Conservation (phyloP, 2,888 invertebrate genomes). For the Sepiola atlantica region DNA sequence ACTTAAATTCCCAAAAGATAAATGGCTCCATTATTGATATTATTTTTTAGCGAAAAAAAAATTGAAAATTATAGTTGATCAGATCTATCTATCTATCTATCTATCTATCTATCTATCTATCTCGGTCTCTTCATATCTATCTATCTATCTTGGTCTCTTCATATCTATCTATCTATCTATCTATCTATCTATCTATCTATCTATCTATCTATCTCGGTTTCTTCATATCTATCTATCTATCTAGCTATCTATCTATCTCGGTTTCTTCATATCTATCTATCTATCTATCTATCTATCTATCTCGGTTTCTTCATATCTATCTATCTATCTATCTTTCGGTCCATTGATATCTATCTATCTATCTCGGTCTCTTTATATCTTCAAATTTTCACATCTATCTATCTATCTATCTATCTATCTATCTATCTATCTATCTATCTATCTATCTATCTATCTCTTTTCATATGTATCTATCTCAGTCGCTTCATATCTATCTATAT, state of each 20-base stretch:
- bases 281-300: neutral
- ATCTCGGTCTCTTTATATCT: neutral
- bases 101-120: neutral
- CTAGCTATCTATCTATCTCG: neutral
- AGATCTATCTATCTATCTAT: neutral
- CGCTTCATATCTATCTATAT: neutral
- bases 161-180: neutral
- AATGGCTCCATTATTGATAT: too few species aligned
- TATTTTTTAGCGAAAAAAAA: too few species aligned
- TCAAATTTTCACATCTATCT: neutral
- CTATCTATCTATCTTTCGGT: neutral
- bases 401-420: neutral
- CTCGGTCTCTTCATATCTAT: neutral
- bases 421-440: neutral
- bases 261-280: neutral
- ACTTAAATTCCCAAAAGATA: too few species aligned
- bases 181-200: neutral
- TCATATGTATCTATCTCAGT: too few species aligned
- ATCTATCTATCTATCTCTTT: neutral
- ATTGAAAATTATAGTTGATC: too few species aligned
- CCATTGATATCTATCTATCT: neutral
- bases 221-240: neutral
- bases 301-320: neutral
- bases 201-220: neutral
- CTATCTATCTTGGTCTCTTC: neutral